Evolutionary conservation across 1,140 invertebrate genomes (phyloP).

Genomic region (Leptopilina boulardi): DNA sequence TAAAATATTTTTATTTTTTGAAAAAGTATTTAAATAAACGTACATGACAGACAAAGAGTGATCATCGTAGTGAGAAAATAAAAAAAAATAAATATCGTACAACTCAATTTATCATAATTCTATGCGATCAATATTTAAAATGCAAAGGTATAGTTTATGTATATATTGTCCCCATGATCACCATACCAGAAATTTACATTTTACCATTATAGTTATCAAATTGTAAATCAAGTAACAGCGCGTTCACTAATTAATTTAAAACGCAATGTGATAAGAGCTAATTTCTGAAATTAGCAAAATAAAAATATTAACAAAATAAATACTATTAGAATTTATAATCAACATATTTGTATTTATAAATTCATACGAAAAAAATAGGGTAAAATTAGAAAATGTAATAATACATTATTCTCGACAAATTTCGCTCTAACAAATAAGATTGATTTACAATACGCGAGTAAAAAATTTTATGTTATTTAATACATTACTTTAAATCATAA

Average conservation of each 20-base stretch:
- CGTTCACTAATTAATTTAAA: constrained; percentile 4
- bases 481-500: too few species aligned
- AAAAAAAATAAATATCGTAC: neutral
- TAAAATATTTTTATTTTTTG: too few species aligned
- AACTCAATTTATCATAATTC: neutral
- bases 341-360: too few species aligned
- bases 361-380: too few species aligned
- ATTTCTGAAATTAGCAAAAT: neutral
- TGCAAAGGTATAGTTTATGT: constrained; percentile 8
- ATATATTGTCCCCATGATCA: neutral
- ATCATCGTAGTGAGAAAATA: neutral
- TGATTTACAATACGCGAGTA: too few species aligned
- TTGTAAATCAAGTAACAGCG: neutral
- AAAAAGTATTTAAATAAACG: too few species aligned
- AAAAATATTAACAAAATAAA: neutral
- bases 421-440: too few species aligned
- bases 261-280: neutral
- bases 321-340: too few species aligned
- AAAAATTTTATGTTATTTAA: too few species aligned
- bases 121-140: constrained; percentile 11
- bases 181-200: constrained; percentile 6
- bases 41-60: too few species aligned
- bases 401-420: too few species aligned
- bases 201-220: constrained; percentile 16
- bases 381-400: too few species aligned